Conservation (phyloP, 2,113 vertebrate species). For the Strigops habroptila region DNA sequence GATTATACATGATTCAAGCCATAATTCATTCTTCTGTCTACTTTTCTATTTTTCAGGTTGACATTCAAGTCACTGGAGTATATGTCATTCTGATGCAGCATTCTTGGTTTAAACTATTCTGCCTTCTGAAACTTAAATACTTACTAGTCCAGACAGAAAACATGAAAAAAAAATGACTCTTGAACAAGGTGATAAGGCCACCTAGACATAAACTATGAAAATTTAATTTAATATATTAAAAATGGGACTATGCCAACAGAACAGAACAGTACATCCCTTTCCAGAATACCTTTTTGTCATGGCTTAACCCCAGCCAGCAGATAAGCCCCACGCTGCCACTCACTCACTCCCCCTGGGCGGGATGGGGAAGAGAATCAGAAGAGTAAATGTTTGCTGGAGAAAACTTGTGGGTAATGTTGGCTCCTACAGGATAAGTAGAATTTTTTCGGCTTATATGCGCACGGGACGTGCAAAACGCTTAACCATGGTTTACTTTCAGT, state of each 20-base stretch:
- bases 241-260: background rate
- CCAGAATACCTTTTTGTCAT: background rate
- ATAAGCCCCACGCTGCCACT: no score
- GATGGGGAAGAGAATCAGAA: no score
- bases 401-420: background rate
- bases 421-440: background rate
- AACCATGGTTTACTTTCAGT: background rate
- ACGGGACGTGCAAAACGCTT: background rate
- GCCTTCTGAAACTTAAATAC: background rate
- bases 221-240: background rate
- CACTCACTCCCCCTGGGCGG: no score
- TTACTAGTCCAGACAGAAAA: background rate
- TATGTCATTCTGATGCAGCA: background rate
- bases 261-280: background rate
- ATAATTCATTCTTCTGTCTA: background rate
- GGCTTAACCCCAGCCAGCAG: no score
- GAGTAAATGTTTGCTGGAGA: background rate
- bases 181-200: background rate
- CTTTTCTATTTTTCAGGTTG: background rate
- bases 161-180: background rate
- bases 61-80: background rate
- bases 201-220: background rate
- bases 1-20: background rate
- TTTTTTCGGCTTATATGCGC: background rate
- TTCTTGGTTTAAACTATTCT: background rate